Evolutionary conservation across 2,113 vertebrate genomes (phyloP).

Genomic region (Gila orcuttii): DNA sequence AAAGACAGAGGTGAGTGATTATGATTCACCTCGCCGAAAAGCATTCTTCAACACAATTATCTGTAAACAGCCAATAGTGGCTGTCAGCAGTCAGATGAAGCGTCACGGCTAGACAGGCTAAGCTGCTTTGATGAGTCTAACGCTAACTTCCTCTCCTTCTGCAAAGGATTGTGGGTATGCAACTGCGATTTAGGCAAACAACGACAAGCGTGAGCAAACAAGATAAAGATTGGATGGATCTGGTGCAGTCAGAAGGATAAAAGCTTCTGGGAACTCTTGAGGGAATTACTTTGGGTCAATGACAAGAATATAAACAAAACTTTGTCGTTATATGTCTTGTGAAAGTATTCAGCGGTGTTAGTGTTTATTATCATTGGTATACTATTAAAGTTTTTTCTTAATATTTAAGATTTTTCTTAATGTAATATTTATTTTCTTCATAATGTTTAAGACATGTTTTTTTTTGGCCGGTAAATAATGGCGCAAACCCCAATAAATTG

Average conservation of each 20-base stretch:
- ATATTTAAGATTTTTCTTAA: too few relatives aligned
- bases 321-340: not conserved
- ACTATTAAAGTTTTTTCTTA: too few relatives aligned
- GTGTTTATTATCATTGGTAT: too few relatives aligned
- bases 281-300: not conserved
- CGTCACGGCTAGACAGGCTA: not conserved
- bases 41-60: conserved; percentile 20
- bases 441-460: too few relatives aligned
- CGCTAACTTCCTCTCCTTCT: not conserved
- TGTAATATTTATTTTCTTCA: too few relatives aligned
- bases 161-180: conserved; percentile 17
- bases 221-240: not conserved
- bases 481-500: too few relatives aligned
- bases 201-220: conserved; percentile 11
- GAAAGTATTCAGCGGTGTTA: too few relatives aligned
- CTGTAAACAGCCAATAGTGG: conserved; percentile 8
- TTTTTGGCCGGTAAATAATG: too few relatives aligned
- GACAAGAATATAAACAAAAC: not conserved
- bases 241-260: not conserved
- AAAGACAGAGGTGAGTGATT: conserved; percentile 22
- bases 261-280: not conserved
- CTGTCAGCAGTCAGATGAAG: conserved; percentile 18
- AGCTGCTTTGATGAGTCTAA: conserved; percentile 12
- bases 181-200: conserved; percentile 9
- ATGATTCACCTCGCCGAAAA: not conserved